Conservation (phyloP, 2,797 vertebrate genomes). For the Trichosurus vulpecula region DNA sequence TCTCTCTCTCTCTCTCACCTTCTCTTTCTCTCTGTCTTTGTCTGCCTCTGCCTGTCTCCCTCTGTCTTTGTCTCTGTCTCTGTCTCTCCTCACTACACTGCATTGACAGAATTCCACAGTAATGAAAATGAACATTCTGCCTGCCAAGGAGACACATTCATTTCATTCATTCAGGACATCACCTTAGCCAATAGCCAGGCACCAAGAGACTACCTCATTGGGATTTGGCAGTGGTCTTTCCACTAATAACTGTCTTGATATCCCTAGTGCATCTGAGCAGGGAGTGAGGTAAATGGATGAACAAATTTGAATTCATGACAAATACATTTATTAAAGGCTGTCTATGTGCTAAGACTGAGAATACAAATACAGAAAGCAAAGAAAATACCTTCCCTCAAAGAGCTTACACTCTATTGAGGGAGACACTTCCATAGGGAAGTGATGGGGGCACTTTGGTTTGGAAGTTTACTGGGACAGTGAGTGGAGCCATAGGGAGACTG, state of each 20-base stretch:
- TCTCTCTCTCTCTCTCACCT: not conserved
- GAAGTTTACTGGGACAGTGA: not conserved
- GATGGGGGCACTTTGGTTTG: not conserved
- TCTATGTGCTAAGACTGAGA: not conserved
- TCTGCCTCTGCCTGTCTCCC: too few relatives aligned
- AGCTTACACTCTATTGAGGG: not conserved
- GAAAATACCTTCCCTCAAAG: not conserved
- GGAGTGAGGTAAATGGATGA: not conserved
- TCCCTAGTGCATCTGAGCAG: not conserved
- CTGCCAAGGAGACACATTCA: not conserved
- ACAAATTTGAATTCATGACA: not conserved
- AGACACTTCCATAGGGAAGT: not conserved
- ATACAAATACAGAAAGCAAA: not conserved
- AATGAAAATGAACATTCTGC: conserved; percentile 12
- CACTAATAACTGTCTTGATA: accelerated
- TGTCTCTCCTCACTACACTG: not conserved
- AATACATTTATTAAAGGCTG: not conserved
- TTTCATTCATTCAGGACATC: not conserved
- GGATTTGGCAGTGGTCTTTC: not conserved
- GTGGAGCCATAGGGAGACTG: too few relatives aligned
- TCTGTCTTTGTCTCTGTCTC: not conserved
- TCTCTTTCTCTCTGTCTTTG: too few relatives aligned
- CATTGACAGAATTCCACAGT: conserved; percentile 18
- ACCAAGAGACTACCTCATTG: accelerated
- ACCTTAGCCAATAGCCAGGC: not conserved